Base-by-base conservation (phyloP, 2,888 invertebrate genomes). In the Eudasyphora cyanicolor region DNA sequence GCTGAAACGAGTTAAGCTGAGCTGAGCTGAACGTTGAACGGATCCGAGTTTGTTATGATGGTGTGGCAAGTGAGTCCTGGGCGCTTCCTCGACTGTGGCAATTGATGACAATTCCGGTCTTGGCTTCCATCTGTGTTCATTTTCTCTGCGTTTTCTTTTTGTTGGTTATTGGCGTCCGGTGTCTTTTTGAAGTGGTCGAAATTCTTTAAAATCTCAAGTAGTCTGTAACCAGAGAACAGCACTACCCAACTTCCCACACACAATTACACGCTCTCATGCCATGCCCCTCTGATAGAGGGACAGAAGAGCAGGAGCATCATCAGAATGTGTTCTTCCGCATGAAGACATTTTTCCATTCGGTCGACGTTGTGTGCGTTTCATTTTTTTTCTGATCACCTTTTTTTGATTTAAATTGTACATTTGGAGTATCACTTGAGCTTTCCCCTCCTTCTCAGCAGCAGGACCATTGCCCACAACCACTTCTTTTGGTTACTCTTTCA, bases 351-450 rank as follows among this genome's bases (percentile, higher is more conserved):
- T 73, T 27, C 42, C 24, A 49, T 24, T 42, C 38, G n/a, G 7
- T 67, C 21, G 0, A 21, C 32, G 62, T 62, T 60, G 60, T 45
- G 27, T 29, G 29, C 57, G 57, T 60, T 77, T 35, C 27, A 70
- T 77, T 64, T 35, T 60, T 32, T n/a, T n/a, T n/a, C n/a, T n/a
- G n/a, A 60, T 77, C 49, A 42, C 29, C 54, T 74, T 74, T 77
- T 60, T 32, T 29, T 78, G 49, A 73, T 73, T 78, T 79, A 74
- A 38, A 73, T 79, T 79, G 71, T 54, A 73, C 73, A 12, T 51
- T 79, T 45, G 21, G 38, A 74, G 79, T 32, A 67, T 29, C 73
- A 67, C 73, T 79, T 79, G 74, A 67, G 67, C 62, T 62, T 62
- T 7, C n/a, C 14, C 51, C 32, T 21, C 75, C 75, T 64, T 75